Percentiles rank a stretch among this genome's conserved stretches.
Evolutionary conservation across 23 tunicate genomes (phyloP).

Genomic region (Corella eumyota): DNA sequence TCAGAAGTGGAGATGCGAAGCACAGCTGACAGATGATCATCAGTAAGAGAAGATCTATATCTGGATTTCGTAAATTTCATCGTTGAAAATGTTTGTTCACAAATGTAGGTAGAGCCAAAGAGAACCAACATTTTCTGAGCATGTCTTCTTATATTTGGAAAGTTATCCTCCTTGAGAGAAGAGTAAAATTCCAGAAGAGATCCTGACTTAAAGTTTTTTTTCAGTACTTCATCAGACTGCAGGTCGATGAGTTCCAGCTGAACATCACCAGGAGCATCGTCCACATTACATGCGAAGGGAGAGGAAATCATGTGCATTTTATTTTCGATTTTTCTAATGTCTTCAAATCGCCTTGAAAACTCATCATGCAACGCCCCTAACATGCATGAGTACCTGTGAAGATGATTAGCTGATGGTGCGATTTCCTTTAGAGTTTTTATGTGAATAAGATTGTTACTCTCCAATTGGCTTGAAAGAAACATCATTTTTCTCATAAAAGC

Average conservation of each 20-base stretch:
- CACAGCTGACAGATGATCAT: constrained; percentile 6
- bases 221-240: constrained; percentile 8
- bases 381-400: background rate
- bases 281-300: constrained; percentile 16
- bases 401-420: constrained; percentile 1
- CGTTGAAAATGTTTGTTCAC: constrained; percentile 10
- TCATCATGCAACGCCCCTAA: constrained; percentile 1
- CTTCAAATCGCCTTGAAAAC: constrained; percentile 6
- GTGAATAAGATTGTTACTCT: constrained; percentile 5
- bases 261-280: constrained; percentile 13
- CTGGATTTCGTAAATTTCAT: constrained; percentile 5
- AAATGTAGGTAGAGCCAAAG: constrained; percentile 21
- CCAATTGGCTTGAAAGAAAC: constrained; percentile 5
- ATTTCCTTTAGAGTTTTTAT: too few species aligned
- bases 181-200: constrained; percentile 12
- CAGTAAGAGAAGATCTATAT: constrained; percentile 9
- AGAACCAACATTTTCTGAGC: constrained; percentile 4
- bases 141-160: constrained; percentile 6
- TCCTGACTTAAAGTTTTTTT: constrained; percentile 5
- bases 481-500: constrained; percentile 8
- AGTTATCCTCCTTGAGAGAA: constrained; percentile 8
- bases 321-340: background rate
- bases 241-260: constrained; percentile 16
- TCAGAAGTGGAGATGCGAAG: constrained; percentile 8
- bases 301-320: constrained; percentile 11